These are phyloP conservation scores for Tipula unca DNA, from an alignment of 2,888 invertebrate species.

Conservation along the genomic window DNA sequence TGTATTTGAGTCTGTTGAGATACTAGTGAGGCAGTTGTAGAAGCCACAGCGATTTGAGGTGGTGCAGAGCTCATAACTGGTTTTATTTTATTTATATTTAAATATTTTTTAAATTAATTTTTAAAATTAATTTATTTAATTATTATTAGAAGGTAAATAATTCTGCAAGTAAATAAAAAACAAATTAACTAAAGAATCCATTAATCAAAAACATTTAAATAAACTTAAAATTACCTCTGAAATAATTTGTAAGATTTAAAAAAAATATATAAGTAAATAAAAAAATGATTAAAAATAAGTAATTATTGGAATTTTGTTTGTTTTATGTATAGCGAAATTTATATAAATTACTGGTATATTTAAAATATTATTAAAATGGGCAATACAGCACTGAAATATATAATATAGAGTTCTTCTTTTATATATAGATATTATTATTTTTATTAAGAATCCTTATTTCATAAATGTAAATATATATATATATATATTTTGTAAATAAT, in stretches of 20 bases:
- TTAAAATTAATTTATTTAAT: not conserved
- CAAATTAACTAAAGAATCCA: not conserved
- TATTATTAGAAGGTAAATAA: not conserved
- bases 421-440: not conserved
- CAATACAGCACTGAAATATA: not conserved
- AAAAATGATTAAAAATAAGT: not conserved
- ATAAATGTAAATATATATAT: not conserved
- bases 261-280: not conserved
- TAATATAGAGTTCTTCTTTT: not conserved
- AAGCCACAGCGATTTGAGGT: slow-evolving; percentile 42
- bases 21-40: slow-evolving; percentile 38
- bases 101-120: not conserved
- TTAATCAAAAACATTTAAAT: not conserved
- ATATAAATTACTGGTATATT: not conserved
- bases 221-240: not conserved
- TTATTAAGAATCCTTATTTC: not conserved
- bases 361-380: not conserved
- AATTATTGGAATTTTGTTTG: not conserved
- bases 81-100: not conserved
- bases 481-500: slow-evolving; percentile 10
- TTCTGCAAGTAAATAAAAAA: not conserved
- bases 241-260: not conserved
- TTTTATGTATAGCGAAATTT: not conserved
- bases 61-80: slow-evolving; percentile 40
- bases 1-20: slow-evolving; percentile 28